Conservation (phyloP, 1,140 invertebrate genomes). For the Philopotamus ludificatus region DNA sequence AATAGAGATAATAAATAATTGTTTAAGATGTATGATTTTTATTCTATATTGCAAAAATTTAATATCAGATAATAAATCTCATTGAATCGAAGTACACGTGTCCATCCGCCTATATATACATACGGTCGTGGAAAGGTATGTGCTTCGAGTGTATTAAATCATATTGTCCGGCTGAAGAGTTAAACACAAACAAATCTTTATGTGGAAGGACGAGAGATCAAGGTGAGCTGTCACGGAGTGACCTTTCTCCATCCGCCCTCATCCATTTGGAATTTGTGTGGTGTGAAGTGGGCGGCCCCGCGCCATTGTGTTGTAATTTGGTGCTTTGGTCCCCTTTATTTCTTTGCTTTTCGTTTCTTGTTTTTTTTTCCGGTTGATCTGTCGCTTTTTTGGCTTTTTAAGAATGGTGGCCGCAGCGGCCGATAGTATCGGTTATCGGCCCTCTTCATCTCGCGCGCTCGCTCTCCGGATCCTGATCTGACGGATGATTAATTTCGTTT, state of each 20-base stretch:
- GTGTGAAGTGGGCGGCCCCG: slow-evolving; percentile 39
- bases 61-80: not conserved
- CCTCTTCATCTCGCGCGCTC: slow-evolving; percentile 21
- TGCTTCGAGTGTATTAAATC: not conserved
- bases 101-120: not conserved
- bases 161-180: slow-evolving; percentile 5
- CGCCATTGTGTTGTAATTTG: slow-evolving; percentile 41
- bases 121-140: too few relatives aligned
- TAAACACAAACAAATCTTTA: slow-evolving; percentile 29
- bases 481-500: too few relatives aligned
- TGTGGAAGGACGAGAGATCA: slow-evolving; percentile 26
- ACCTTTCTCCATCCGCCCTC: slow-evolving; percentile 37
- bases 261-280: slow-evolving; percentile 39
- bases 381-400: slow-evolving; percentile 26
- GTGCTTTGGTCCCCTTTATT: slow-evolving; percentile 39
- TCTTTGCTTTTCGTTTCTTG: slow-evolving; percentile 31
- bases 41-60: too few relatives aligned
- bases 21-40: too few relatives aligned
- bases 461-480: not conserved
- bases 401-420: slow-evolving; percentile 8
- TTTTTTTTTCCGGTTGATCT: slow-evolving; percentile 21
- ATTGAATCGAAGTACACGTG: not conserved
- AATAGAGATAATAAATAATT: too few relatives aligned
- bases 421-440: slow-evolving; percentile 33
- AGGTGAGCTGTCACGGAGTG: slow-evolving; percentile 36